These are phyloP conservation scores for rat (Rattus norvegicus) DNA, from an alignment of 2,113 vertebrate genomes.

Conservation along the genomic window GRCr8 NC_086032.1:90968001-90968500, in stretches of 20 bases:
- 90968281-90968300: background rate
- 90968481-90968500: background rate
- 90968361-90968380: background rate
- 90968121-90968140: background rate
- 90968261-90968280: background rate
- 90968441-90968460: background rate
- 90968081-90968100: no score
- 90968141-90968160: background rate
- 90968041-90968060: background rate
- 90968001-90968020: background rate
- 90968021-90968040: background rate
- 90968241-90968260: background rate
- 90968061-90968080: background rate
- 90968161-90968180: background rate
- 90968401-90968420: background rate
- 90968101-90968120: no score
- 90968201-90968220: background rate
- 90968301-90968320: background rate
- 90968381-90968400: background rate
- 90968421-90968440: background rate
- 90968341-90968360: background rate
- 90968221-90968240: background rate
- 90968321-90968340: background rate
- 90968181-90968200: background rate
- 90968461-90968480: background rate